Evolutionary conservation across 2,113 vertebrate species (phyloP), one percentile per base, ranked within the genome.

Genomic region (Nesogale talazaci): DNA sequence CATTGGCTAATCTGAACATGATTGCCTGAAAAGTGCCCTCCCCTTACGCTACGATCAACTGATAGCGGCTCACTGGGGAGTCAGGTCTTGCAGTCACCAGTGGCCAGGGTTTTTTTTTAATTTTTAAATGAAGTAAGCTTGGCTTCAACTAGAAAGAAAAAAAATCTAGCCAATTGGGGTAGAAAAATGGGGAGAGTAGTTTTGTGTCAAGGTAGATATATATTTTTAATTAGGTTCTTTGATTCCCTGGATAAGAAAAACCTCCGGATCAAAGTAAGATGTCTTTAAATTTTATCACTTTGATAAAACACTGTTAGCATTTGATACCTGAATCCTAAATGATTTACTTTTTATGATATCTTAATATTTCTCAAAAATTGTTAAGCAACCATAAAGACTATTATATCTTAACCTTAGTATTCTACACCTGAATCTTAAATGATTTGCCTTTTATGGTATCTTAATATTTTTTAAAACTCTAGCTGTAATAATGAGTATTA

Each of bases 311-410:
- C 46, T 42, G 69, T 52, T 70, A 90, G 14, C 87, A 1, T 80
- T 65, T 94, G 80, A 81, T 70, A 83, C 76, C 25, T 83, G 52
- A 63, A 83, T 91, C 29, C 22, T 83, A 74, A 89, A 42, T 69
- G 52, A 69, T 70, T 86, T 61, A 16, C 3, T 65, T 42, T 77
- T 72, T 57, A 65, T 61, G 4, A 72, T 83, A 72, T 77, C 27
- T 57, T 2, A 74, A 3, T 72, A 80, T 83, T 76, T 79, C 12
- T 92, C 90, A 38, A 90, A 88, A 63, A 19, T 57, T 46, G 12
- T 12, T 52, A 52, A 52, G n/a, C 46, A 12, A 52, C 46, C 46
- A 11, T 52, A 52, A 52, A 11, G 46, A 11, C 5, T 46, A 46
- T 52, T 52, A 8, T 12, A 52, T 52, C 42, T 46, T 52, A 52